Evolutionary conservation across 2,888 invertebrate genomes (phyloP).

Genomic region (Cyaniris semiargus): DNA sequence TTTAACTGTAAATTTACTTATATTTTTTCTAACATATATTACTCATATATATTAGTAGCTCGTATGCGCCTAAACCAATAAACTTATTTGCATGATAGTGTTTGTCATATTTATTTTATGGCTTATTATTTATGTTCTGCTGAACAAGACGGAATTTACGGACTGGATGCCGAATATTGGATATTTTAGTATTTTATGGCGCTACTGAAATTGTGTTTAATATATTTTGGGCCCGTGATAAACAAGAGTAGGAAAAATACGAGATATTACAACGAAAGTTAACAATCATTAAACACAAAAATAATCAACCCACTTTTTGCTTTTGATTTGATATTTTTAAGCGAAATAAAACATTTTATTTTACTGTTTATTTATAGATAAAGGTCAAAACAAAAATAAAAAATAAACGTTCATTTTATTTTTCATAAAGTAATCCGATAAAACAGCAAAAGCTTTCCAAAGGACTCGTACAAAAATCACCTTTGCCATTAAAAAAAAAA

Average conservation of each 20-base stretch:
- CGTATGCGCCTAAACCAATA: not conserved
- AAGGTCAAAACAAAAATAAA: not conserved
- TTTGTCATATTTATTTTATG: not conserved
- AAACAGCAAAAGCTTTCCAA: not conserved
- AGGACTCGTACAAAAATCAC: not conserved
- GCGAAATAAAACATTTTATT: too few relatives aligned
- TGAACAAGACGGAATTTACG: not conserved
- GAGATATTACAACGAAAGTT: not conserved
- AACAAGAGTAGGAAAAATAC: not conserved
- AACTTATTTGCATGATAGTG: not conserved
- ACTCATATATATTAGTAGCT: too few relatives aligned
- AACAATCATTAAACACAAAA: not conserved
- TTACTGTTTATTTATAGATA: too few relatives aligned
- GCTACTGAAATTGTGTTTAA: not conserved
- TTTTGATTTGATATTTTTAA: not conserved
- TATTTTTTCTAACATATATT: too few relatives aligned
- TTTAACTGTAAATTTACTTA: too few relatives aligned
- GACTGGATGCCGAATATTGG: slow-evolving; percentile 3
- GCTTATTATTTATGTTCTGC: slow-evolving; percentile 10
- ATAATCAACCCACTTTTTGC: not conserved
- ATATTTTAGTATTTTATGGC: not conserved
- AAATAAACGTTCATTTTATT: too few relatives aligned
- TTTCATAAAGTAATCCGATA: not conserved
- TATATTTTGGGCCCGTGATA: not conserved
- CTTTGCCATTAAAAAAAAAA: not conserved